Evolutionary conservation across 2,797 vertebrate species (phyloP).

Genomic region (Pseudochirops cupreus): DNA sequence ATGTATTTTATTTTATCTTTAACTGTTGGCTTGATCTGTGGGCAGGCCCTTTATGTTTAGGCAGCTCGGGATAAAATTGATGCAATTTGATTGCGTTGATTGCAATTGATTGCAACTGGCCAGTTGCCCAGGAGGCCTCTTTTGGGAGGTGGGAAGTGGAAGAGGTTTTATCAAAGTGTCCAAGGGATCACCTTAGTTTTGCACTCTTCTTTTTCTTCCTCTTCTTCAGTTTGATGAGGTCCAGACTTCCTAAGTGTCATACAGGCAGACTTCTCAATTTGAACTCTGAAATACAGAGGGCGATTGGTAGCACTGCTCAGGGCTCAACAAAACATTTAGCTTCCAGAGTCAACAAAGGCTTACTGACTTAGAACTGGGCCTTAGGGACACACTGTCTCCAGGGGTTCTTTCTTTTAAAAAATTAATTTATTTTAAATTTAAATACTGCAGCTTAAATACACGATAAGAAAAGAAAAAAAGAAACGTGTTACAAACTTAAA

Average conservation of each 20-base stretch:
- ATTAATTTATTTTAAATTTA: background rate
- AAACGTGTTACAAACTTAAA: no score
- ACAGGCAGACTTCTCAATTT: background rate
- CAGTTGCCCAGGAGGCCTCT: constrained; percentile 2
- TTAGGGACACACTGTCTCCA: background rate
- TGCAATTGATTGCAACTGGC: background rate
- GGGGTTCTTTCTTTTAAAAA: background rate
- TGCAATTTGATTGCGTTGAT: background rate
- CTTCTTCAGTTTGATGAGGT: background rate
- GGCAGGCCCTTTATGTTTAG: background rate
- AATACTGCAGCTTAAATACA: no score
- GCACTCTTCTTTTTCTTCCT: background rate
- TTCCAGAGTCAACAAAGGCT: background rate
- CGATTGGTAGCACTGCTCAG: constrained; percentile 5
- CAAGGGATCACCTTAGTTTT: background rate
- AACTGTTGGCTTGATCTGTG: constrained; percentile 13
- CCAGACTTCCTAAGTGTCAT: background rate
- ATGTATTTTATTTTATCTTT: constrained; percentile 32
- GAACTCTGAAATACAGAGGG: background rate
- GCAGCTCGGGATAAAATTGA: background rate
- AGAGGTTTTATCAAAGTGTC: background rate
- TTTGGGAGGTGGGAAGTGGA: background rate
- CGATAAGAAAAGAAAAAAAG: no score
- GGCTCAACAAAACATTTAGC: constrained; percentile 24
- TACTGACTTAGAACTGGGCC: background rate